Conservation (phyloP, 1,140 invertebrate genomes). For the Zophobas atratus region DNA sequence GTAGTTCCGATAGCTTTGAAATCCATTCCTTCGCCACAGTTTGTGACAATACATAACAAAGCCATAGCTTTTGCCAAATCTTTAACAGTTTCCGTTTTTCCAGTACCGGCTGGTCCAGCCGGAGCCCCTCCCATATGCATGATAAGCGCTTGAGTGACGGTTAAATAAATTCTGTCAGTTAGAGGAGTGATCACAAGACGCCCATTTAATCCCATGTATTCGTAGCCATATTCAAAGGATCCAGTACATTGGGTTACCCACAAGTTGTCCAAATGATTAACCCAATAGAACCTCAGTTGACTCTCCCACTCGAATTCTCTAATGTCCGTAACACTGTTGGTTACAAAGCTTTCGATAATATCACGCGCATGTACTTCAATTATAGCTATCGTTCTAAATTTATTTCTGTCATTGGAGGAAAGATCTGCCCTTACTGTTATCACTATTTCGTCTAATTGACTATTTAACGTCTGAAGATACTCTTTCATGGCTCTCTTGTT, state of each 20-base stretch:
- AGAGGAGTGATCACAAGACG: constrained; percentile 92
- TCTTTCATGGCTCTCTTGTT: constrained; percentile 91
- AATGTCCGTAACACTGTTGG: constrained; percentile 86
- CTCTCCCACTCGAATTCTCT: constrained; percentile 94
- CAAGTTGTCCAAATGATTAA: constrained; percentile 85
- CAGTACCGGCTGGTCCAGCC: constrained; percentile 87
- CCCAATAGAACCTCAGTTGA: constrained; percentile 93
- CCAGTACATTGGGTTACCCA: constrained; percentile 89
- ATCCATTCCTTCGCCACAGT: constrained; percentile 95
- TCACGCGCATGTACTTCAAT: constrained; percentile 93
- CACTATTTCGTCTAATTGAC: constrained; percentile 89
- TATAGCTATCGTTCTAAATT: constrained; percentile 90
- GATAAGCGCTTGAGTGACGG: constrained; percentile 90
- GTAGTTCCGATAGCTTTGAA: constrained; percentile 89
- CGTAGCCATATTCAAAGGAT: constrained; percentile 91
- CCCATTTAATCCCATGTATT: constrained; percentile 95
- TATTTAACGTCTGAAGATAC: constrained; percentile 85
- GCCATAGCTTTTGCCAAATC: constrained; percentile 92
- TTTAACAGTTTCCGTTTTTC: constrained; percentile 94
- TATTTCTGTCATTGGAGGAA: constrained; percentile 85
- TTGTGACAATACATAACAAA: constrained; percentile 90
- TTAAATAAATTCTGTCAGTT: constrained; percentile 93
- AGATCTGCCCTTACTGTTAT: constrained; percentile 80
- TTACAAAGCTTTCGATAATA: constrained; percentile 89
- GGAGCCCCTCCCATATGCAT: constrained; percentile 93